Conservation (phyloP, 2,888 invertebrate species). For the Theretra japonica region DNA sequence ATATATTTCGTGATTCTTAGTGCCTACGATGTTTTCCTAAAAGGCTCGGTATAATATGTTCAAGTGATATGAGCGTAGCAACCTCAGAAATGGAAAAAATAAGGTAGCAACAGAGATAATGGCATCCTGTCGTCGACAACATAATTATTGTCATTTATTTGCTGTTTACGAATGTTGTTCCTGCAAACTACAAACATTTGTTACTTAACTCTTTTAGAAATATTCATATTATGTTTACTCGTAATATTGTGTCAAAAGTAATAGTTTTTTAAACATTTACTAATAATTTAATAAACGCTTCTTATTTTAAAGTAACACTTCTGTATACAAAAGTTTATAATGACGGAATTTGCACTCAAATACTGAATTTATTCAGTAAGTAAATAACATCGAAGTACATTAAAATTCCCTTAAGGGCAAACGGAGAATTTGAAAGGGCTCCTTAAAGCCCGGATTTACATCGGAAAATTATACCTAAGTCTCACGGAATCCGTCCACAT, state of each 20-base stretch:
- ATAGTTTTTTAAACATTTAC: not conserved
- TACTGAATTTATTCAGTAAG: conserved; percentile 33
- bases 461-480: conserved; percentile 73
- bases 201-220: too few relatives aligned
- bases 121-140: too few relatives aligned
- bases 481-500: conserved; percentile 69
- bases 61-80: too few relatives aligned
- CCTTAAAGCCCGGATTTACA: conserved; percentile 69
- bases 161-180: too few relatives aligned
- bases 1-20: too few relatives aligned
- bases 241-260: not conserved
- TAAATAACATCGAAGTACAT: conserved; percentile 45
- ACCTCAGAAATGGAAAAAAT: too few relatives aligned
- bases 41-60: too few relatives aligned
- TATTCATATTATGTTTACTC: too few relatives aligned
- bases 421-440: conserved; percentile 62
- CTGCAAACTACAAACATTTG: too few relatives aligned
- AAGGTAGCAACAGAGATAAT: too few relatives aligned
- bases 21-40: too few relatives aligned
- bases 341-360: conserved; percentile 19
- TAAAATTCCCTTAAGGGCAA: conserved; percentile 61
- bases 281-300: not conserved
- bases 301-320: not conserved
- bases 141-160: too few relatives aligned
- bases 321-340: not conserved